phyloP scores from a whole-genome alignment of 2,797 vertebrate species.

The Pristis pectinata region DNA sequence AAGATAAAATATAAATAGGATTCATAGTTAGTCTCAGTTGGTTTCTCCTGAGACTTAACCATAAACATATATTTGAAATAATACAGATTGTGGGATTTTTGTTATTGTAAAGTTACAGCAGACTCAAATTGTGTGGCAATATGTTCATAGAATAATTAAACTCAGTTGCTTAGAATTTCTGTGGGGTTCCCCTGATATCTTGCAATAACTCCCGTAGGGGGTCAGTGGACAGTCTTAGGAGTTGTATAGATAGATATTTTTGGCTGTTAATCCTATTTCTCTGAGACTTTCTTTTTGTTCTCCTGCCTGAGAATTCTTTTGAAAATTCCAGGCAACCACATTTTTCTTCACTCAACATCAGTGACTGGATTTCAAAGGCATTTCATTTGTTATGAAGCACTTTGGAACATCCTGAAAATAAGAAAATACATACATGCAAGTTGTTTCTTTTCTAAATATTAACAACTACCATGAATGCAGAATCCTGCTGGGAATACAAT shows the following conservation, averaged over 20 bases:
- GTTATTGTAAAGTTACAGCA: not conserved
- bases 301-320: not conserved
- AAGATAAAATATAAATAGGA: not conserved
- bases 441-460: not conserved
- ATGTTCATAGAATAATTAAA: not conserved
- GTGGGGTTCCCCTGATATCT: not conserved
- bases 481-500: not conserved
- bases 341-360: not conserved
- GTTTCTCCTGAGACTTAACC: not conserved
- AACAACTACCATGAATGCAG: not conserved
- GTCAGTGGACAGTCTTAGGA: not conserved
- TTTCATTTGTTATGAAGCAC: not conserved
- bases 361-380: not conserved
- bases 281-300: not conserved
- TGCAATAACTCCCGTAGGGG: not conserved
- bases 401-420: not conserved
- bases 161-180: not conserved
- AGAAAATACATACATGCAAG: not conserved
- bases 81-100: not conserved
- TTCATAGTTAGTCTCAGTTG: not conserved
- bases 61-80: not conserved
- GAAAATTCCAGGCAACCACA: not conserved
- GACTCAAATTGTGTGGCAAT: not conserved
- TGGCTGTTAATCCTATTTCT: not conserved
- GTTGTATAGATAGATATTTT: not conserved